Evolutionary conservation across 1,140 invertebrate genomes (phyloP).

Genomic region (Nixonia krombeini): DNA sequence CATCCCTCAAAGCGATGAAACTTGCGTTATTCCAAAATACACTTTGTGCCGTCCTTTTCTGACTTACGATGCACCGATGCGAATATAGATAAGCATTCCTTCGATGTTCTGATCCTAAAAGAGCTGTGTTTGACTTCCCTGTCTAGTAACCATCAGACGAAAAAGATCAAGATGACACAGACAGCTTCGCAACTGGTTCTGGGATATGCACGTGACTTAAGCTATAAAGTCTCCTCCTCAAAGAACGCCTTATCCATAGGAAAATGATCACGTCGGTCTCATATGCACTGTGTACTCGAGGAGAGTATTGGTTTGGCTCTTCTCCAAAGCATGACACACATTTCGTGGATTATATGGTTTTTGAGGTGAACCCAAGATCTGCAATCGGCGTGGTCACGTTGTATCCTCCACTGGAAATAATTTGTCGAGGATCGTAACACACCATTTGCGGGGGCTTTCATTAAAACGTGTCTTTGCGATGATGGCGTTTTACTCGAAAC

Average conservation of each 20-base stretch:
- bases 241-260: slow-evolving; percentile 43
- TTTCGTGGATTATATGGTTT: slow-evolving; percentile 33
- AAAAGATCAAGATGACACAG: slow-evolving; percentile 30
- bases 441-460: too few relatives aligned
- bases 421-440: slow-evolving; percentile 17
- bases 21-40: too few relatives aligned
- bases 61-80: slow-evolving; percentile 15
- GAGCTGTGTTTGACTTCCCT: slow-evolving; percentile 31
- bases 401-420: slow-evolving; percentile 12
- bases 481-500: too few relatives aligned
- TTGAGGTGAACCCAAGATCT: slow-evolving; percentile 22
- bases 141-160: slow-evolving; percentile 32
- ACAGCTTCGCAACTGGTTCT: slow-evolving; percentile 24
- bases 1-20: background rate
- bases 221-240: slow-evolving; percentile 38
- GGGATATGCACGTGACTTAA: slow-evolving; percentile 21
- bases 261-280: slow-evolving; percentile 41
- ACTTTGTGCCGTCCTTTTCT: slow-evolving; percentile 16
- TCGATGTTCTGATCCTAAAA: slow-evolving; percentile 22
- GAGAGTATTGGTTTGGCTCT: slow-evolving; percentile 39
- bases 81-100: slow-evolving; percentile 19
- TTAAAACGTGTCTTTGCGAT: too few relatives aligned
- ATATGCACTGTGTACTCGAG: slow-evolving; percentile 34
- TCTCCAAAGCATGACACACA: slow-evolving; percentile 32
- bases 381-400: slow-evolving; percentile 24